Evolutionary conservation across 2,113 vertebrate species (phyloP), one percentile per base, ranked within the genome.

Genomic region (Cygnus buccinator): DNA sequence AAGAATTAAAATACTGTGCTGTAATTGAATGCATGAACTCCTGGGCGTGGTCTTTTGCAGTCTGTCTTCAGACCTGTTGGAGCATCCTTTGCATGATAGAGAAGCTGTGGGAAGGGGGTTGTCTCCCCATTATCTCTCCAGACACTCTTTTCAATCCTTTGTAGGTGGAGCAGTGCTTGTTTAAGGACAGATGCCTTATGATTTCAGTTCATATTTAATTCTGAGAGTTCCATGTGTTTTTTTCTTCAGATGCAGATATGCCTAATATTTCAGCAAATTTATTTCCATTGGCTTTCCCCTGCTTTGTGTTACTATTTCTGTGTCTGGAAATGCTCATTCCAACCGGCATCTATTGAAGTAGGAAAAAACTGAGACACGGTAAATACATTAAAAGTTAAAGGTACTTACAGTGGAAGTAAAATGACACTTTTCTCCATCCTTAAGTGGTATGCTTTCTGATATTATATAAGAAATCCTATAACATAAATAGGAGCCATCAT

Each of bases 401-500:
- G 61, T 80, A 83, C 77, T 89, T 35, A 17, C 18, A 85, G 90
- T 78, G 76, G 89, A 78, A 93, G 88, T 89, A 95, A 95, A 97
- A 90, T 71, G 74, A 92, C 66, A 77, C 84, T 58, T 90, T 80
- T 73, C 92, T 85, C 48, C 37, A 22, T 91, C 82, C 85, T 62
- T 13, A 25, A 93, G 57, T 79, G 62, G 84, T 77, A 46, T 15
- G 3, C n/a, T 66, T 76, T 25, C 62, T 43, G 59, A 89, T 81
- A 46, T 59, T 82, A 25, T 25, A 57, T 58, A 67, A 91, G 87
- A 89, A 77, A 82, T 83, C 96, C 87, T 81, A 92, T 58, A 66
- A 70, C 91, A 73, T 91, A 93, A 95, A 97, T 94, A 94, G 94
- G 96, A 97, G 67, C 95, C 39, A 48, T 83, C 31, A 9, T 90